Evolutionary conservation across 2,113 vertebrate species (phyloP).

Genomic region (Turdus rufiventris): DNA sequence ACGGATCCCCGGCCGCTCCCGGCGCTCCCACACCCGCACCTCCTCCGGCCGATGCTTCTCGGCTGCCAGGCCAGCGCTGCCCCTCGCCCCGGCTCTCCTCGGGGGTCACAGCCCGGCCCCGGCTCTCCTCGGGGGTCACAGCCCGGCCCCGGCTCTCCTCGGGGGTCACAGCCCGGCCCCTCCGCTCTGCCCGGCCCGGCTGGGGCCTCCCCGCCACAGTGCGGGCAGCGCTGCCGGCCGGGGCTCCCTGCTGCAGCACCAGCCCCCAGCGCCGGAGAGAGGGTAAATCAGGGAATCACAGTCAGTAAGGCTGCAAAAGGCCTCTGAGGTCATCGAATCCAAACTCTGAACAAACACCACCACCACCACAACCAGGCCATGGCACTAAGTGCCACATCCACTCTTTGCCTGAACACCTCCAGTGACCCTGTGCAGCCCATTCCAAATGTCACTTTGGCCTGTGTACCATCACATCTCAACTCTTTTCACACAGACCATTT

Average conservation of each 20-base stretch:
- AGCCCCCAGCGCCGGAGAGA: background rate
- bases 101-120: background rate
- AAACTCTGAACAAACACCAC: background rate
- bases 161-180: background rate
- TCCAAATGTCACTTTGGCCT: background rate
- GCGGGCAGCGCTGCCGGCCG: background rate
- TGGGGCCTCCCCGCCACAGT: fast-evolving
- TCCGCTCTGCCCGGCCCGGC: background rate
- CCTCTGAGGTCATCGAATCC: background rate
- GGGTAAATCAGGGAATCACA: background rate
- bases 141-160: background rate
- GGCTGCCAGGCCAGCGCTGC: background rate
- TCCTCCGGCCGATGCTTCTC: fast-evolving
- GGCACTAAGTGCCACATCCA: fast-evolving
- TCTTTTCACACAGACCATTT: background rate
- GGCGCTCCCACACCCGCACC: background rate
- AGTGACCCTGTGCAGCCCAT: background rate
- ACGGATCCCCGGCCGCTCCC: background rate
- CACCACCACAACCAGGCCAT: background rate
- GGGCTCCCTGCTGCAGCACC: background rate
- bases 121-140: background rate
- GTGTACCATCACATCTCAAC: background rate
- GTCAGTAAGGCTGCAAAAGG: fast-evolving
- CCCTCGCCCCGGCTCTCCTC: background rate
- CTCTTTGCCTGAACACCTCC: background rate